Evolutionary conservation across 2,113 vertebrate species (phyloP).

Genomic region (Tonatia bakeri): DNA sequence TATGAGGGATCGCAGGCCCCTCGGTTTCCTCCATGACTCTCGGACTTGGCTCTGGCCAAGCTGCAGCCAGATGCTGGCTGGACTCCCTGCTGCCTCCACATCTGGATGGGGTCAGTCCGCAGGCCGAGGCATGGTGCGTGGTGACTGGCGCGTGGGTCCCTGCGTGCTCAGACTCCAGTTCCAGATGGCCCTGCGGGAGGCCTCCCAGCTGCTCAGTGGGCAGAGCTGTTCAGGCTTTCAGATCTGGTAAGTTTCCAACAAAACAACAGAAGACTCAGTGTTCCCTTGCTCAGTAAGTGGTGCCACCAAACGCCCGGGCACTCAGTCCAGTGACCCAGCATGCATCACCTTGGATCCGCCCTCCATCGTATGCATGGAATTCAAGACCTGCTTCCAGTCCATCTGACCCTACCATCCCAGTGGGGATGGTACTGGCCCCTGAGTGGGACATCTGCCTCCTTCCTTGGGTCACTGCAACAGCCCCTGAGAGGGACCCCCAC

Average conservation of each 20-base stretch:
- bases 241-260: neutral
- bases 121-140: neutral
- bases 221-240: neutral
- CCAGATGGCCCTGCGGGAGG: too few species aligned
- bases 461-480: fast-evolving
- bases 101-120: neutral
- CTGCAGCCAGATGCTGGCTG: neutral
- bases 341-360: fast-evolving
- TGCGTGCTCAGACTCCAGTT: fast-evolving
- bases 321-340: neutral
- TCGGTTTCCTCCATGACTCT: neutral
- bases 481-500: fast-evolving
- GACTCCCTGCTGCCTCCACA: neutral
- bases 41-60: neutral
- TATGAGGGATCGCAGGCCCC: neutral
- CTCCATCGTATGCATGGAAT: neutral
- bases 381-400: neutral
- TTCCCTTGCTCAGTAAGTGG: neutral
- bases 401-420: fast-evolving
- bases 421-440: neutral
- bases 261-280: neutral
- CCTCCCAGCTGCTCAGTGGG: neutral
- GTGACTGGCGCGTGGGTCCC: fast-evolving
- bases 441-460: neutral
- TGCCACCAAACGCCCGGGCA: fast-evolving